Evolutionary conservation across 2,113 vertebrate species (phyloP).

Genomic region (Pelvicachromis taeniatus): DNA sequence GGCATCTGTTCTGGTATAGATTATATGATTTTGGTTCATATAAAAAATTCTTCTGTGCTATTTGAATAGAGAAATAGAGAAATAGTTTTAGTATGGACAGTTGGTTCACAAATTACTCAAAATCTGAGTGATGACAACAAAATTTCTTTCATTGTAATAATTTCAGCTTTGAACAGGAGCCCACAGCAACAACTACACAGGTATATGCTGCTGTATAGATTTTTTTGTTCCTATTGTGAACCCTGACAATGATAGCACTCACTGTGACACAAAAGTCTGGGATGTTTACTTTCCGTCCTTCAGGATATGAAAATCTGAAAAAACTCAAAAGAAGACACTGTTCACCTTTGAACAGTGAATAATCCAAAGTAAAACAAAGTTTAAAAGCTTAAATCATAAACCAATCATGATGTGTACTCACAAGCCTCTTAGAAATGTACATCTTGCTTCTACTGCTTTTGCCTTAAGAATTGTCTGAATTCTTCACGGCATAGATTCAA

Average conservation of each 20-base stretch:
- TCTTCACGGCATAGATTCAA: not conserved
- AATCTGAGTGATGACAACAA: not conserved
- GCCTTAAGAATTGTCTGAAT: not conserved
- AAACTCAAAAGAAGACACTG: not conserved
- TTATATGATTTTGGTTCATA: rapidly evolving
- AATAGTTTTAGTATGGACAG: not conserved
- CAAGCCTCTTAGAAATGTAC: not conserved
- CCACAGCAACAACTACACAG: not conserved
- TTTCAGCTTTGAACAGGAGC: not conserved
- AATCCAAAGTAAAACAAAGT: not conserved
- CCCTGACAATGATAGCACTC: not conserved
- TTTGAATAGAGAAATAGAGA: not conserved
- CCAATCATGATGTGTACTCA: not conserved
- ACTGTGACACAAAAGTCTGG: not conserved
- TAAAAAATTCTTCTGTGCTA: not conserved
- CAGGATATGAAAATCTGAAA: rapidly evolving
- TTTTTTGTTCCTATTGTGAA: not conserved
- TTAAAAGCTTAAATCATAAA: not conserved
- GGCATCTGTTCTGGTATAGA: not conserved
- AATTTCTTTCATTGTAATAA: not conserved
- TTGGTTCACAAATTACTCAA: not conserved
- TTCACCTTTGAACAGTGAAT: not conserved
- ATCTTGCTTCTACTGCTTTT: rapidly evolving
- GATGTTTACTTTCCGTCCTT: rapidly evolving
- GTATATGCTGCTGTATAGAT: not conserved